These are phyloP conservation scores for Coregonus suidteri DNA, from an alignment of 2,797 vertebrate species.

Conservation along the genomic window DNA sequence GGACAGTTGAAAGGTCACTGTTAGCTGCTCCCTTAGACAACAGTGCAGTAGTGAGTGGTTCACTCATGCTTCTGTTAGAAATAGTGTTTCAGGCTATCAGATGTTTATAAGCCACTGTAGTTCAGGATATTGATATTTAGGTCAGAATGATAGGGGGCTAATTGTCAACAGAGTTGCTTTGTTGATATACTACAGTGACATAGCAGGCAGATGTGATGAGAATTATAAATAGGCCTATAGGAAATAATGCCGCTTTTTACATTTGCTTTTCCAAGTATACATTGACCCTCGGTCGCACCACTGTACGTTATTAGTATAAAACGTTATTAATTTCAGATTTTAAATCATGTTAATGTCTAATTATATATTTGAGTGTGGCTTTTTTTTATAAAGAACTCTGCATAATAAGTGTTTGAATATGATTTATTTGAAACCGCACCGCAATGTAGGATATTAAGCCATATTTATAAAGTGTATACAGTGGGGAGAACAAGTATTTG, in stretches of 20 bases:
- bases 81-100: constrained; percentile 23
- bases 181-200: not conserved
- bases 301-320: constrained; percentile 21
- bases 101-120: constrained; percentile 13
- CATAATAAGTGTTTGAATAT: constrained; percentile 38
- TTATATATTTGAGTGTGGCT: constrained; percentile 23
- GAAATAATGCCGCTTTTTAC: not conserved
- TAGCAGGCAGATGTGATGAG: not conserved
- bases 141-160: not conserved
- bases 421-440: constrained; percentile 50
- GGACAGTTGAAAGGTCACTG: constrained; percentile 76
- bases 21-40: constrained; percentile 62
- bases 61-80: constrained; percentile 54
- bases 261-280: constrained; percentile 22
- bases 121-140: constrained; percentile 1
- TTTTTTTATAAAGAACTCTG: constrained; percentile 20
- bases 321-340: not conserved
- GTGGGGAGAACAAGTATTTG: too few relatives aligned
- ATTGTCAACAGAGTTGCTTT: not conserved
- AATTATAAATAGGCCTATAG: too few relatives aligned
- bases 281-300: not conserved
- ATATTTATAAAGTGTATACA: constrained; percentile 42
- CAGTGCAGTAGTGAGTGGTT: constrained; percentile 51
- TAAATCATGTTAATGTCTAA: not conserved
- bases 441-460: constrained; percentile 32